Base-by-base conservation (phyloP, 2,888 invertebrate species). In the Idaea dimidiata region DNA sequence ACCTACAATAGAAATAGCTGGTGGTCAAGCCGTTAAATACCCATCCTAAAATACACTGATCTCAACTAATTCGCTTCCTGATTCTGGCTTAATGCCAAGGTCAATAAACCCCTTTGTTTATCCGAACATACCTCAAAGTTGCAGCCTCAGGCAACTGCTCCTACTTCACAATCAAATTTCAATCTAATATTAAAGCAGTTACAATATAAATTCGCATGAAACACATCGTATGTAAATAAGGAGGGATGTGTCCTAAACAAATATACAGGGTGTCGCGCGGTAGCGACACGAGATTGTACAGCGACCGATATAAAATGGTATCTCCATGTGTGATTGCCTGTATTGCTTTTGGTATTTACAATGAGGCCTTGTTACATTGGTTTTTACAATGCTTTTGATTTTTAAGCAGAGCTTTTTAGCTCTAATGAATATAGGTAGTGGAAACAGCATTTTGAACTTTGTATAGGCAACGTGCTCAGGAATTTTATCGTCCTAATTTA, bases 241-340 rank as follows among this genome's bases (percentile, higher is more conserved):
- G 78, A 83, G 85, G 86, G 87, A 81, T 85, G 84, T 82, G 86
- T 87, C 91, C 90, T 90, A 89, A 90, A 86, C 79, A 91, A 91
- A 91, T 86, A 88, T 81, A 86, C 86, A 78, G 84, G 81, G 83
- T 86, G 88, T 86, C 83, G 81, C 78, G 76, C 81, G 77, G 84
- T 76, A 83, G 86, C 85, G 72, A 77, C 71, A 75, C 79, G 81
- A 78, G 79, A 84, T 81, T 77, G 77, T 78, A 73, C 76, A 67
- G 65, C 72, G 72, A 68, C 86, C 81, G 77, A 69, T 76, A 69
- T 81, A 78, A 80, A 76, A 75, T 79, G 83, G 71, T 75, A 43
- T 24, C 77, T 69, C 64, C 69, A 67, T 67, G 69, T 68, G 62
- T 66, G 16, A 62, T 62, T 62, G 66, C 61, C 64, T 62, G 63